Base-by-base conservation (phyloP, 2,113 vertebrate genomes). In the Cettia cetti region DNA sequence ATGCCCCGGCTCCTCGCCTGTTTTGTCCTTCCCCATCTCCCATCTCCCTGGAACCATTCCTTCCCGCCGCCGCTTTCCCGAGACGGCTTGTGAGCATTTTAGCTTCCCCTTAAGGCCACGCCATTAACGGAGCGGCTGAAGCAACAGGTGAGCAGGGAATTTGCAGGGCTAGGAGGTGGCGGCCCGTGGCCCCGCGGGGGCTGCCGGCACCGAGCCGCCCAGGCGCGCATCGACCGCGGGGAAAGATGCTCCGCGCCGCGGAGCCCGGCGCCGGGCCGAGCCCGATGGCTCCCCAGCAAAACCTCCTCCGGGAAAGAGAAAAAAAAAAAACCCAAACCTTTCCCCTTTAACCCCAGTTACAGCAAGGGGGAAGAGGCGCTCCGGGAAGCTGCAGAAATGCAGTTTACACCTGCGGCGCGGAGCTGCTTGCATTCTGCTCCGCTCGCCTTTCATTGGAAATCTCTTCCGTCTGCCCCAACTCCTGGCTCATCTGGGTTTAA, bases 401-500 rank as follows among this genome's bases (percentile, higher is more conserved):
- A 95, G 95, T 98, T 98, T 98, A 98, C 98, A 98, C 98, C 98
- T 98, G 98, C 96, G 81, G 75, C 52, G 91, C 75, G 60, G 45
- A 90, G 94, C 94, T 47, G 94, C 45, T 87, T 76, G 91, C 47
- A 35, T 96, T 96, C 92, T 57, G 96, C 97, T 96, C 83, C 96
- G 86, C 94, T 96, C 96, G 94, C 87, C 90, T 97, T 97, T 97
- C 97, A 97, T 97, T 97, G 97, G 97, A 98, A 98, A 98, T 97
- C 97, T 98, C 98, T 97, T 96, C 98, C 94, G 95, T 97, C 97
- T 96, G 89, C 96, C 89, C 95, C 77, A 90, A 97, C 86, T 96
- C 97, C 90, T 18, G 92, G 37, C 60, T 96, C 96, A 98, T 98
- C 98, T 98, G 98, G 97, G 95, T 97, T 98, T 97, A 97, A 98